Evolutionary conservation across 2,888 invertebrate genomes (phyloP).

Genomic region (Ochlodes sylvanus): DNA sequence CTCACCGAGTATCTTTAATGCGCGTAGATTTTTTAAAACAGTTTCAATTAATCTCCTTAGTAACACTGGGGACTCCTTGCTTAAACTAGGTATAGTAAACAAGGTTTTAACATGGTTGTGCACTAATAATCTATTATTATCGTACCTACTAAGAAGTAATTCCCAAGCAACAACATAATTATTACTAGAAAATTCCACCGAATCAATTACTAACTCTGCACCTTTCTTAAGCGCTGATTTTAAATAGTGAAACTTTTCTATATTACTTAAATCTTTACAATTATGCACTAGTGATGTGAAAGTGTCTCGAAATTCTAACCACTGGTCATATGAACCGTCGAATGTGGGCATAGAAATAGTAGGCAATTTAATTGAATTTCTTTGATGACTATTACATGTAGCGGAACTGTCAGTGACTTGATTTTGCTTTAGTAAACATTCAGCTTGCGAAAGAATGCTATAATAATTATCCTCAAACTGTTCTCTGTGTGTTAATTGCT

Average conservation of each 20-base stretch:
- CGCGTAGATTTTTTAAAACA: neutral
- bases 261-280: constrained; percentile 17
- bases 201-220: constrained; percentile 15
- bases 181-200: constrained; percentile 12
- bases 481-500: constrained; percentile 2
- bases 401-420: too few relatives aligned
- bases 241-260: constrained; percentile 36
- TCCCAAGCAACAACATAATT: constrained; percentile 17
- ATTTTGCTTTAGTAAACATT: too few relatives aligned
- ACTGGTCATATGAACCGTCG: constrained; percentile 24
- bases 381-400: neutral
- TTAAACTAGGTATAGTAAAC: neutral
- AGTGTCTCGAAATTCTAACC: constrained; percentile 36
- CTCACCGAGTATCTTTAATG: neutral
- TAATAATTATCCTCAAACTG: neutral
- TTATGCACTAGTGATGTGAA: constrained; percentile 24
- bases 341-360: constrained; percentile 29
- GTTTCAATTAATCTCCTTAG: neutral
- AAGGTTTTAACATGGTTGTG: neutral
- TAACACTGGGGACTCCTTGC: neutral
- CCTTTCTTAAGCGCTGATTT: constrained; percentile 16
- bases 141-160: neutral
- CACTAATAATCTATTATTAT: neutral
- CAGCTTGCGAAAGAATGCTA: neutral
- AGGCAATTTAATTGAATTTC: constrained; percentile 15